Evolutionary conservation across 2,113 vertebrate species (phyloP), one percentile per base, ranked within the genome.

Genomic region (Myocastor coypus): DNA sequence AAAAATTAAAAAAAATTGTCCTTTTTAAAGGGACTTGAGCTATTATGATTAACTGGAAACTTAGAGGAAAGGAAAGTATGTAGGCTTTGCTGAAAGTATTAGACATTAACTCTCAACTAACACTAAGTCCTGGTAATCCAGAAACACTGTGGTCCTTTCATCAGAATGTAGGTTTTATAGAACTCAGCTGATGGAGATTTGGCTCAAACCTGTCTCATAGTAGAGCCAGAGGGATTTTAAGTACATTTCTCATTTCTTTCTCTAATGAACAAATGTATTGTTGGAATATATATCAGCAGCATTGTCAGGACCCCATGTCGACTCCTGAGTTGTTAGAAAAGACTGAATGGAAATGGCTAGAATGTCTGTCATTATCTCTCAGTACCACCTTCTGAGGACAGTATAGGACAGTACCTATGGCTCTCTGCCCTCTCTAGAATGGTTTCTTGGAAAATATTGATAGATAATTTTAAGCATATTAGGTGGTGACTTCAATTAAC

Each of bases 121-220:
- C 20, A 46, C 19, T n/a, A 55, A n/a, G n/a, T 92, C 34, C 46
- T 42, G 30, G 28, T 42, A 37, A 55, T 30, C 32, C 34, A 87
- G 75, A 87, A 14, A 59, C 52, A 71, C 19, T 22, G 6, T 78
- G 16, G 24, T 81, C 68, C 13, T 92, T 94, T 40, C 87, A 30
- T 64, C 30, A 80, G 61, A 85, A 66, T 73, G 37, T 80, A 66
- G n/a, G 5, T 81, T 80, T 83, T 75, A 57, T 73, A 63, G 81
- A 90, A 92, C 89, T 94, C 46, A 94, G 52, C 37, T 78, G 20
- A 78, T 68, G 46, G 30, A 46, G 59, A 73, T 88, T 64, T 85
- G 37, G 85, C 42, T 24, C 59, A 83, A 69, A 75, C 88, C 63
- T 89, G 17, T 69, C 37, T 83, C 16, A 16, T 22, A n/a, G 11